Evolutionary conservation across 2,113 vertebrate genomes (phyloP), one percentile per base, ranked within the genome.

Genomic region (Apodemus sylvaticus): DNA sequence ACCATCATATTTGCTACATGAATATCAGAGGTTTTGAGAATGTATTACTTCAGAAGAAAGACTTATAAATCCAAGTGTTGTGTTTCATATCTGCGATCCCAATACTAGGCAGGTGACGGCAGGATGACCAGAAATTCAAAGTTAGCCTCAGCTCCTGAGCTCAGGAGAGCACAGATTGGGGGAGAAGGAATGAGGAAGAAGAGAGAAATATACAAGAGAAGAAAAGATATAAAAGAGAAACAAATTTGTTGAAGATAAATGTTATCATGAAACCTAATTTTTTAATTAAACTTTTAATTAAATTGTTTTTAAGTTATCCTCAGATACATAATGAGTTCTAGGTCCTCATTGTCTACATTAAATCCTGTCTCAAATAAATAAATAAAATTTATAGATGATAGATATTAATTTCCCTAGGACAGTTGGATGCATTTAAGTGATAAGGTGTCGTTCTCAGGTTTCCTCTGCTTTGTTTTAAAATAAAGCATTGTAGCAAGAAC

Each of bases 21-120:
- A 92, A 77, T 71, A 42, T 39, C 53, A 86, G 13, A 10, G 1
- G 24, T 64, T 96, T 78, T 74, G 39, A 93, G 39, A 39, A 90
- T 76, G 83, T 92, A 51, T 68, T 45, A 13, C 17, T 94, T 66
- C 2, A 94, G 74, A 58, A 74, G 71, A 95, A 92, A 95, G 42
- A 82, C 4, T 76, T 48, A 87, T 1, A 78, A 51, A 74, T 4
- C 13, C 5, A 29, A 20, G 16, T 55, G 24, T 73, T 24, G 70
- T 34, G 7, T 3, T 29, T 39, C n/a, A 11, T 58, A 26, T 39
- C 20, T 58, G 5, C 1, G 16, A 89, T 34, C 22, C 51, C 51
- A 89, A 14, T 8, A 20, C 16, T 58, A 39, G 24, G 26, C n/a
- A 74, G 16, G 68, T 20, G 14, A 16, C 31, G 36, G n/a, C 51